These are phyloP conservation scores for Hirundichthys speculiger DNA, from an alignment of 2,113 vertebrate species.

Conservation along the genomic window DNA sequence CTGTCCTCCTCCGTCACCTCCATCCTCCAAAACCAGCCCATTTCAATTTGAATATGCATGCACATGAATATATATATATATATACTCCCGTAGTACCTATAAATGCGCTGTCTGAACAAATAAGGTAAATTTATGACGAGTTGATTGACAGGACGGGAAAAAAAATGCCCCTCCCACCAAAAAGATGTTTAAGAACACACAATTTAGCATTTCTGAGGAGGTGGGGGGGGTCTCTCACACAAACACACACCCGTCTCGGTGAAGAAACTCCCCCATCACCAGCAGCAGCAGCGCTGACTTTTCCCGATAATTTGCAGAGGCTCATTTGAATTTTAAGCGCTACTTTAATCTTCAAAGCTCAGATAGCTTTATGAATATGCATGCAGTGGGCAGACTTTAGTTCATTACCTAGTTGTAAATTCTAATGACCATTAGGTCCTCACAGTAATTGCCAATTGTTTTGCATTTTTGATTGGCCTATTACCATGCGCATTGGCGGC, in stretches of 20 bases:
- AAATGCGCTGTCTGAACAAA: too few species aligned
- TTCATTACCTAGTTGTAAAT: constrained; percentile 99
- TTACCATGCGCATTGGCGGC: constrained; percentile 98
- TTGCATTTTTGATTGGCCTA: constrained; percentile 99
- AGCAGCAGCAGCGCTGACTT: constrained; percentile 91
- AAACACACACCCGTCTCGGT: constrained; percentile 30
- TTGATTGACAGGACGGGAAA: too few species aligned
- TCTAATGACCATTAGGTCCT: constrained; percentile 99
- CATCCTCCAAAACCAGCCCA: too few species aligned
- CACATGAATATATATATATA: too few species aligned
- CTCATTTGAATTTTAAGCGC: constrained; percentile 99
- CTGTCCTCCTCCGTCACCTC: too few species aligned
- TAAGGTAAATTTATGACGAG: too few species aligned
- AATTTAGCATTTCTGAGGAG: constrained; percentile 13
- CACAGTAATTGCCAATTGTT: constrained; percentile 99
- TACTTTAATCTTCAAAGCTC: constrained; percentile 99
- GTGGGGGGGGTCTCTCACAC: constrained; percentile 33
- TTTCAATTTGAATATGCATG: too few species aligned
- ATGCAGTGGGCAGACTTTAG: constrained; percentile 99
- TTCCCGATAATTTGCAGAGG: constrained; percentile 99
- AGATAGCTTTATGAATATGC: constrained; percentile 99
- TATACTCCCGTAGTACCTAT: too few species aligned
- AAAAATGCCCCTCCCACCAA: background rate
- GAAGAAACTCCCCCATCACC: constrained; percentile 81
- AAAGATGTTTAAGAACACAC: constrained; percentile 21